Evolutionary conservation across 2,888 invertebrate genomes (phyloP), one percentile per base, ranked within the genome.

Genomic region (Hecatera dysodea): DNA sequence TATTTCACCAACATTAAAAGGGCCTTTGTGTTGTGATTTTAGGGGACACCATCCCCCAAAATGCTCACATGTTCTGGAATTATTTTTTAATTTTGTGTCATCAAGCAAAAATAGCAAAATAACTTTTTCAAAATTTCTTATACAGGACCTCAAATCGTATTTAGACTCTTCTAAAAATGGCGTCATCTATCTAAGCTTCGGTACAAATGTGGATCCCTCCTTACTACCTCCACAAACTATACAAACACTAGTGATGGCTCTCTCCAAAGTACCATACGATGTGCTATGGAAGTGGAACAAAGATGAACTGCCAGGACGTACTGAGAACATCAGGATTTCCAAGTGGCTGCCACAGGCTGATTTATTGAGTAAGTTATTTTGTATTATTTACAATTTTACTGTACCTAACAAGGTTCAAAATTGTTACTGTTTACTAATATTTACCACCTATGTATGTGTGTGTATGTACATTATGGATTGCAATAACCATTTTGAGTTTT

Each of bases 341-440:
- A 74, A 72, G 42, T 72, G 75, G 72, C 33, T 72, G 11, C 94
- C 95, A 0, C 95, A 95, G 72, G 88, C 91, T 12, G 94, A 95
- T 80, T 78, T 95, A 36, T 75, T 73, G 12, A 63, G 71, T 71
- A 17, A 73, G 71, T 24, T 24, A 15, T 50, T 24, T 50, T 33
- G n/a, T 33, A 29, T 6, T 29, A 33, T 33, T 33, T 33, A 0
- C 0, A 0, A 33, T 33, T 33, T 33, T 7, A 33, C 0, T 33
- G n/a, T n/a, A n/a, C n/a, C n/a, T n/a, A n/a, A n/a, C n/a, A n/a
- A n/a, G n/a, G n/a, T n/a, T n/a, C n/a, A n/a, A n/a, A n/a, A n/a
- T n/a, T n/a, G n/a, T n/a, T n/a, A n/a, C n/a, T n/a, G n/a, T n/a
- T n/a, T n/a, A n/a, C n/a, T n/a, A n/a, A n/a, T n/a, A n/a, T n/a